These are phyloP conservation scores for Conger conger DNA, from an alignment of 2,113 vertebrate species.

Conservation along the genomic window DNA sequence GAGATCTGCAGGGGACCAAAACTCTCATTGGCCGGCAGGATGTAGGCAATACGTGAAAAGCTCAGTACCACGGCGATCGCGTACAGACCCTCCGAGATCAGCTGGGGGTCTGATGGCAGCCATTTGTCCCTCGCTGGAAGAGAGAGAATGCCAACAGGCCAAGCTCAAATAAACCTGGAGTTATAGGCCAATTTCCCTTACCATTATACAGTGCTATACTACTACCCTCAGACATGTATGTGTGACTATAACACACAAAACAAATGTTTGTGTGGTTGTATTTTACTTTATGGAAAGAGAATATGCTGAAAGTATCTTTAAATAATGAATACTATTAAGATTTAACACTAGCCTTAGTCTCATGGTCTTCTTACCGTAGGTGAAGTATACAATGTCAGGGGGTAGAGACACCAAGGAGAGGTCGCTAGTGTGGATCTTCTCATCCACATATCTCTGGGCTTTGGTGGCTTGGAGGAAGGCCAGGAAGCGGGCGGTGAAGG, in stretches of 20 bases:
- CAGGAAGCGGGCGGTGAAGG: conserved; percentile 82
- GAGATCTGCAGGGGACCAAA: conserved; percentile 89
- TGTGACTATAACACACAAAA: too few species aligned
- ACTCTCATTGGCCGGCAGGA: conserved; percentile 86
- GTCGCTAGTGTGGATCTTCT: conserved; percentile 73
- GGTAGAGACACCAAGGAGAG: conserved; percentile 79
- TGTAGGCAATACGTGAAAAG: conserved; percentile 84
- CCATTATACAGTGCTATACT: too few species aligned
- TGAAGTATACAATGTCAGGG: conserved; percentile 84
- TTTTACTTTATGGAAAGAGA: too few species aligned
- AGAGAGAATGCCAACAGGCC: conserved; percentile 4
- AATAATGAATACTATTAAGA: too few species aligned
- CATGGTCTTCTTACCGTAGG: conserved; percentile 70
- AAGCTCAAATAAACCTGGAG: too few species aligned
- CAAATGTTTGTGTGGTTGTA: too few species aligned
- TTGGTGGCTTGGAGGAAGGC: conserved; percentile 83
- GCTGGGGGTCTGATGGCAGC: conserved; percentile 89
- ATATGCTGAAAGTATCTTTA: too few species aligned
- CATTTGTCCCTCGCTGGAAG: conserved; percentile 83
- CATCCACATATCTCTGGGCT: conserved; percentile 85
- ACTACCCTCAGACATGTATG: too few species aligned
- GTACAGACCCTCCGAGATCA: conserved; percentile 88
- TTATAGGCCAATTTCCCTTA: too few species aligned
- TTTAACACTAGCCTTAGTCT: not conserved
- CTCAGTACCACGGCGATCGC: conserved; percentile 86